These are phyloP conservation scores for Tetranychus urticae DNA, from an alignment of 1,140 invertebrate species.

Conservation along the genomic window DNA sequence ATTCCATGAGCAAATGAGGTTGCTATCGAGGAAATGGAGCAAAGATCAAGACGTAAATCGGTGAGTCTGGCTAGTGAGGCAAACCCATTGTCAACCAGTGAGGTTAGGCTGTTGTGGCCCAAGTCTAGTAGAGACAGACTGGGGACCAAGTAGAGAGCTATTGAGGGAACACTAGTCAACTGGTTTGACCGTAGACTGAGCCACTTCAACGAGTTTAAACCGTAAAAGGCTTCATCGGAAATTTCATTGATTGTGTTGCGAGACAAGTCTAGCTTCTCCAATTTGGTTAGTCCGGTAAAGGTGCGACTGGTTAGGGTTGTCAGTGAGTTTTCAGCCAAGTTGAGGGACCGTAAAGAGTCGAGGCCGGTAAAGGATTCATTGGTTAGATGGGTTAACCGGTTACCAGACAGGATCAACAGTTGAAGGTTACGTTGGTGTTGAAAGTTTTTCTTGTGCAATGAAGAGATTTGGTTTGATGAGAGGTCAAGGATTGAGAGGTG, in stretches of 20 bases:
- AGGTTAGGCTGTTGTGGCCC: conserved; percentile 50
- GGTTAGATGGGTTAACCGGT: conserved; percentile 26
- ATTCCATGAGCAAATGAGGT: conserved; percentile 46
- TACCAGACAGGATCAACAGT: conserved; percentile 16
- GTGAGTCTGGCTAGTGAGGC: conserved; percentile 37
- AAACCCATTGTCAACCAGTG: conserved; percentile 24
- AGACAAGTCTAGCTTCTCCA: conserved; percentile 63
- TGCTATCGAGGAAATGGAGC: conserved; percentile 46
- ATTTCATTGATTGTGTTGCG: conserved; percentile 59
- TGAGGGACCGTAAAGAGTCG: conserved; percentile 37
- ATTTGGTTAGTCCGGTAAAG: conserved; percentile 42
- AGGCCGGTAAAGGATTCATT: conserved; percentile 44
- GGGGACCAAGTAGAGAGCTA: conserved; percentile 35
- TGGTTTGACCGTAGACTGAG: conserved; percentile 65
- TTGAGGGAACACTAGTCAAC: conserved; percentile 31
- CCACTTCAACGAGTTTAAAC: conserved; percentile 41
- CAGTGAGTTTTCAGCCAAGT: conserved; percentile 51
- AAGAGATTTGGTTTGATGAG: conserved; percentile 52
- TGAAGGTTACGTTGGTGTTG: conserved; percentile 40
- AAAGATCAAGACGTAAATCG: conserved; percentile 49
- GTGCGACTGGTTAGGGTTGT: conserved; percentile 44
- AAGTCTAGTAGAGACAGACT: conserved; percentile 35
- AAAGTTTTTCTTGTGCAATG: conserved; percentile 41
- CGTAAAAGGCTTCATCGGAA: conserved; percentile 48
- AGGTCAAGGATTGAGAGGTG: conserved; percentile 57